Evolutionary conservation across 2,888 invertebrate species (phyloP).

Genomic region (Caenorhabditis doughertyi): DNA sequence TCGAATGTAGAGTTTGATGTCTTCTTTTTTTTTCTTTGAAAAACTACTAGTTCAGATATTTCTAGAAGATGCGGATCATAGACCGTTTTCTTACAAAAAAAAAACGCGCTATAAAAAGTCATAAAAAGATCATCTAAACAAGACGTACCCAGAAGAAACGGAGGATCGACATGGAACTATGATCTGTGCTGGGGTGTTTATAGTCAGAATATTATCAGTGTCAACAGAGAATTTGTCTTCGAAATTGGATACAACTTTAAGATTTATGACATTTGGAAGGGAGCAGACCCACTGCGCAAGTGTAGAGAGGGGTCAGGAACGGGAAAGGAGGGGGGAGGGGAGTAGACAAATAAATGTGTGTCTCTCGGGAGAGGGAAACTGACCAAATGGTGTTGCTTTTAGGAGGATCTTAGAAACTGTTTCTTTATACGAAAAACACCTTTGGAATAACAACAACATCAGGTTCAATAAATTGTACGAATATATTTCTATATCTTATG

Average conservation of each 20-base stretch:
- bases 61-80: background rate
- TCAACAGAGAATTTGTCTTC: conserved; percentile 21
- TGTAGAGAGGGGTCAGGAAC: background rate
- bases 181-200: conserved; percentile 28
- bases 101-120: background rate
- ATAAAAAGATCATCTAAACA: conserved; percentile 8
- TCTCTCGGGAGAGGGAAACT: too few relatives aligned
- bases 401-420: too few relatives aligned
- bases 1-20: conserved; percentile 10
- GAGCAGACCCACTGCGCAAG: conserved; percentile 17
- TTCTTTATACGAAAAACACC: too few relatives aligned
- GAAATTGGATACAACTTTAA: conserved; percentile 35
- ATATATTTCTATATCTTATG: too few relatives aligned
- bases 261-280: conserved; percentile 23
- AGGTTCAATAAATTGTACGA: too few relatives aligned
- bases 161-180: background rate
- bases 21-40: background rate
- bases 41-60: background rate
- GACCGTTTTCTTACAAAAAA: background rate
- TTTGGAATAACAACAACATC: too few relatives aligned
- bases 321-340: background rate
- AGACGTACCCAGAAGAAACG: conserved; percentile 23
- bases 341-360: conserved; percentile 13
- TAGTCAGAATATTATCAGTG: conserved; percentile 4
- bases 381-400: conserved; percentile 16